These are phyloP conservation scores for Rhinoptilus africanus DNA, from an alignment of 2,113 vertebrate species.

Conservation along the genomic window DNA sequence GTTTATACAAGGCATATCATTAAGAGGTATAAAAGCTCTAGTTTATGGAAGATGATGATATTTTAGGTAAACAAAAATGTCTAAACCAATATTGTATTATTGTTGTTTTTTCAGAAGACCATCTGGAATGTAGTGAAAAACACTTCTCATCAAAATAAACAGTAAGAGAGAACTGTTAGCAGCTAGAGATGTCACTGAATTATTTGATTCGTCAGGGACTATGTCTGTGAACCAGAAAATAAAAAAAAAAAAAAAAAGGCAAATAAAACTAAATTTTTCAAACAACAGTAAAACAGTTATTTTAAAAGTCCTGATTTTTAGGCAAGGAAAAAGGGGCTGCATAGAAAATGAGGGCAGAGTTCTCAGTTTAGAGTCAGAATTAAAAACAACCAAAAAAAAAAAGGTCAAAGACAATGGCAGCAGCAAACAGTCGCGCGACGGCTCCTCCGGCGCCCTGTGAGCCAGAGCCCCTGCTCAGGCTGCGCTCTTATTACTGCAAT, in stretches of 20 bases:
- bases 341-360: neutral
- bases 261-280: neutral
- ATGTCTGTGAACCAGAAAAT: neutral
- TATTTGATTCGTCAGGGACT: neutral
- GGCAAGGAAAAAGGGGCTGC: neutral
- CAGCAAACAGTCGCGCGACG: neutral
- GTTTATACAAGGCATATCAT: neutral
- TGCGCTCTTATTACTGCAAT: slow-evolving; percentile 30
- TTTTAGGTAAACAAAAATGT: neutral
- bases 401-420: neutral
- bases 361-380: neutral
- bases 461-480: neutral
- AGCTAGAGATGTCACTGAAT: neutral
- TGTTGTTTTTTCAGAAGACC: neutral
- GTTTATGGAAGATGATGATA: neutral
- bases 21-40: neutral
- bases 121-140: neutral
- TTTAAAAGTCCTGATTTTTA: neutral
- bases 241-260: neutral
- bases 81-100: neutral
- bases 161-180: neutral
- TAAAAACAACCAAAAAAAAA: neutral
- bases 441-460: neutral
- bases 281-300: neutral
- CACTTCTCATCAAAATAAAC: neutral